Percentiles rank a stretch among this genome's conserved stretches.
Conservation (phyloP, 2,113 vertebrate species). For the Columba livia region DNA sequence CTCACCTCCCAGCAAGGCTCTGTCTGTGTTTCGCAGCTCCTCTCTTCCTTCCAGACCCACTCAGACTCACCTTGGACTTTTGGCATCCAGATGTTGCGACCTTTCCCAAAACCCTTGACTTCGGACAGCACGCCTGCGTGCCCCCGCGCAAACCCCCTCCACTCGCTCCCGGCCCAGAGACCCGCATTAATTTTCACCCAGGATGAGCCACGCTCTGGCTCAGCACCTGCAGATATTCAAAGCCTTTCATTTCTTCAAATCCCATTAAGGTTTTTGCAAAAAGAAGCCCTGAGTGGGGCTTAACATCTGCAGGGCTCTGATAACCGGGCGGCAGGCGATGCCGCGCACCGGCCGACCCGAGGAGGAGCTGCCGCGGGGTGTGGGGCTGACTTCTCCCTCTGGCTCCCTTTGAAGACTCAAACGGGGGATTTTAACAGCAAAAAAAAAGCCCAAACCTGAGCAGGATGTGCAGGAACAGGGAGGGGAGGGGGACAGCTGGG, state of each 20-base stretch:
- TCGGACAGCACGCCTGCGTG: neutral
- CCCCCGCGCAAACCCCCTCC: accelerated
- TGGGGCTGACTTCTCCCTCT: neutral
- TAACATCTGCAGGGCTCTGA: constrained; percentile 43
- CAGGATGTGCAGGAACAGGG: neutral
- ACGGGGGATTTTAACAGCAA: neutral
- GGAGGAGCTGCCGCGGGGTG: neutral
- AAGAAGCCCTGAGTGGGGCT: constrained; percentile 23
- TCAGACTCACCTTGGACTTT: accelerated
- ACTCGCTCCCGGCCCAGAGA: neutral
- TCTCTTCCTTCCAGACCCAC: neutral
- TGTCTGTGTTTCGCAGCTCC: neutral
- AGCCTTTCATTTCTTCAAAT: constrained; percentile 49
- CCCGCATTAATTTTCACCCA: accelerated
- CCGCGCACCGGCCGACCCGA: neutral
- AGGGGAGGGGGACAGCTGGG: neutral
- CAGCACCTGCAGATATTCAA: constrained; percentile 7
- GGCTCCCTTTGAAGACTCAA: neutral
- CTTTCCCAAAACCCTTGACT: neutral
- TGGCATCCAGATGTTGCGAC: neutral
- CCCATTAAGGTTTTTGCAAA: constrained; percentile 49
- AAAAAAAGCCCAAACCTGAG: neutral
- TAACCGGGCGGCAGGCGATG: neutral
- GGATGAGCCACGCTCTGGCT: neutral
- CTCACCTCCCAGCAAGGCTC: neutral